Conservation (phyloP, 2,888 invertebrate genomes). For the Epinotia demarniana region DNA sequence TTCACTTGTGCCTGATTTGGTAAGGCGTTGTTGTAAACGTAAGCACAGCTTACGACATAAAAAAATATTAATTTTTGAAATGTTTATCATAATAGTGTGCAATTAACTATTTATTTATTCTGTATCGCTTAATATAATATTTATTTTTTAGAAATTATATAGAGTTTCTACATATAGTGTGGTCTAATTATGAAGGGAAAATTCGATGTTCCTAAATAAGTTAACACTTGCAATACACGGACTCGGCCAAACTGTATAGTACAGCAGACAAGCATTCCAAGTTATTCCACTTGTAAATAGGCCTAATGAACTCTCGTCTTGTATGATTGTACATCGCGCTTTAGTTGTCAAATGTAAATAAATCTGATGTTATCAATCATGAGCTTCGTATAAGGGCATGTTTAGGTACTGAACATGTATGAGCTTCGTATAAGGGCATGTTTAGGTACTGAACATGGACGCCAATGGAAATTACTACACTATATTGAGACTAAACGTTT, state of each 20-base stretch:
- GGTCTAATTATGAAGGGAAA: constrained; percentile 64
- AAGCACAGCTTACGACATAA: constrained; percentile 73
- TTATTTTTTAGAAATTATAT: constrained; percentile 81
- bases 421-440: constrained; percentile 71
- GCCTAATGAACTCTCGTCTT: constrained; percentile 79
- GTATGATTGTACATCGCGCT: constrained; percentile 78
- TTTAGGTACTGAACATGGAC: constrained; percentile 69
- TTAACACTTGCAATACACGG: constrained; percentile 72
- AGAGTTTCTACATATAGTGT: constrained; percentile 65
- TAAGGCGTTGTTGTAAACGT: constrained; percentile 63
- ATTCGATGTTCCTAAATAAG: constrained; percentile 80
- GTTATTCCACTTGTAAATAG: constrained; percentile 83
- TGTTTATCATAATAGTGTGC: constrained; percentile 77
- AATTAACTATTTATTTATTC: constrained; percentile 81
- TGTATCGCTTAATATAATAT: constrained; percentile 80
- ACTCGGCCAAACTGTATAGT: constrained; percentile 68
- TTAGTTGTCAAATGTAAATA: constrained; percentile 78
- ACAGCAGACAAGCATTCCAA: constrained; percentile 81
- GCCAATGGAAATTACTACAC: constrained; percentile 70
- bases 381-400: constrained; percentile 71
- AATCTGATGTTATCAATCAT: constrained; percentile 63
- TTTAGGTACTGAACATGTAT: constrained; percentile 69
- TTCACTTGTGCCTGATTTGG: constrained; percentile 71
- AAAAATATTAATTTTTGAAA: constrained; percentile 73
- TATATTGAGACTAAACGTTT: constrained; percentile 75